Conservation (phyloP, 2,113 vertebrate genomes). For the Corythoichthys intestinalis region DNA sequence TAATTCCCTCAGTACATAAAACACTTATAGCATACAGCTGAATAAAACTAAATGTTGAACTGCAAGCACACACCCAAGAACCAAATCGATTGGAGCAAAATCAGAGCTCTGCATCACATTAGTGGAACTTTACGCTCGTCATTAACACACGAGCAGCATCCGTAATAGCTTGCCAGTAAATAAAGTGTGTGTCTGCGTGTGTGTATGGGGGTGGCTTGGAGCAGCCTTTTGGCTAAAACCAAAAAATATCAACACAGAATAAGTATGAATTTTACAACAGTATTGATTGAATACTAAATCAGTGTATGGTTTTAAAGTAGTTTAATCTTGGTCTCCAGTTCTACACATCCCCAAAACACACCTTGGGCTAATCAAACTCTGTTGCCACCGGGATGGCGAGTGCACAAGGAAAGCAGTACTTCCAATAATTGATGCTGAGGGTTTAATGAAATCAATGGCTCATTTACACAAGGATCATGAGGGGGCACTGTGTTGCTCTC, state of each 20-base stretch:
- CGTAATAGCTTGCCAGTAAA: neutral
- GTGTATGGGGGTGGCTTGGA: too few relatives aligned
- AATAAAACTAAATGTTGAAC: constrained; percentile 33
- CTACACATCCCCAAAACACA: constrained; percentile 4
- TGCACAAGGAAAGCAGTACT: constrained; percentile 45
- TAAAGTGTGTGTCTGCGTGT: neutral
- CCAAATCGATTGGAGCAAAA: constrained; percentile 46
- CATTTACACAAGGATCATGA: constrained; percentile 57
- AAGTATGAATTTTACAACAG: neutral
- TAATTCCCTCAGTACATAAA: constrained; percentile 43
- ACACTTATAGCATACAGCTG: constrained; percentile 25
- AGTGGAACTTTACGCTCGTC: constrained; percentile 19
- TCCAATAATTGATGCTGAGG: constrained; percentile 48
- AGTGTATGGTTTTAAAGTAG: constrained; percentile 5
- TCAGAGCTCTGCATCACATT: constrained; percentile 32
- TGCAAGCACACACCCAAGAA: constrained; percentile 24
- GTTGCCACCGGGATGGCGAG: constrained; percentile 50
- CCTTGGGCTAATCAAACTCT: constrained; percentile 55
- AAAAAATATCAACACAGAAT: neutral
- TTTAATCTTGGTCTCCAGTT: constrained; percentile 12
- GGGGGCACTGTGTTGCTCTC: constrained; percentile 37
- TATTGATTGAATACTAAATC: neutral
- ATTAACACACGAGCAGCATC: constrained; percentile 6
- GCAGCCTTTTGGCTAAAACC: neutral
- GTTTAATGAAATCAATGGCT: constrained; percentile 62